Conservation (phyloP, 2,888 invertebrate species). For the Panzeria rudis region DNA sequence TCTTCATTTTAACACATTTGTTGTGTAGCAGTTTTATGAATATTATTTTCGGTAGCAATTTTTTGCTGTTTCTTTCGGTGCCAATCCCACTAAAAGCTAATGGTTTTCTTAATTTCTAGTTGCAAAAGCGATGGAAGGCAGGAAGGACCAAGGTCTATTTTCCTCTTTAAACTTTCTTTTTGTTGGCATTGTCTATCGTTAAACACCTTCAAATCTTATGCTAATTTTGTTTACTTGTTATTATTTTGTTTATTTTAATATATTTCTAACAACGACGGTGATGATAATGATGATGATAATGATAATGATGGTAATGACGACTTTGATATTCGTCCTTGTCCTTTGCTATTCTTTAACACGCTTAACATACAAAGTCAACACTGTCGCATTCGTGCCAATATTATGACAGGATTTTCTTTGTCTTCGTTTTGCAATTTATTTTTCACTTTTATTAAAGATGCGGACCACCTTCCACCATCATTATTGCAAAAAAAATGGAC, state of each 20-base stretch:
- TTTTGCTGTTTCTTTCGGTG: neutral
- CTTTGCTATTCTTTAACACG: conserved; percentile 22
- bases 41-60: conserved; percentile 8
- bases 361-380: conserved; percentile 62
- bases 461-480: conserved; percentile 20
- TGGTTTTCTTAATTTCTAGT: neutral
- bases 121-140: neutral
- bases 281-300: neutral
- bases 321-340: conserved; percentile 33
- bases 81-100: conserved; percentile 32
- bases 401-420: conserved; percentile 63
- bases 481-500: too few relatives aligned
- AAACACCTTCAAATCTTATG: conserved; percentile 48
- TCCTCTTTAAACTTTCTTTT: neutral
- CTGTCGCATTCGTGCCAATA: conserved; percentile 65
- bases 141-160: neutral
- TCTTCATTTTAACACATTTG: conserved; percentile 3
- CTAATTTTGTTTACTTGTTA: conserved; percentile 45
- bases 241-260: conserved; percentile 43
- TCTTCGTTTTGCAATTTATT: conserved; percentile 22
- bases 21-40: conserved; percentile 1
- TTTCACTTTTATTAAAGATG: neutral
- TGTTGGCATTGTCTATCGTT: conserved; percentile 11
- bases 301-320: conserved; percentile 16
- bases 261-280: neutral